Conservation (phyloP, 2,113 vertebrate genomes). For the Isurus oxyrinchus region DNA sequence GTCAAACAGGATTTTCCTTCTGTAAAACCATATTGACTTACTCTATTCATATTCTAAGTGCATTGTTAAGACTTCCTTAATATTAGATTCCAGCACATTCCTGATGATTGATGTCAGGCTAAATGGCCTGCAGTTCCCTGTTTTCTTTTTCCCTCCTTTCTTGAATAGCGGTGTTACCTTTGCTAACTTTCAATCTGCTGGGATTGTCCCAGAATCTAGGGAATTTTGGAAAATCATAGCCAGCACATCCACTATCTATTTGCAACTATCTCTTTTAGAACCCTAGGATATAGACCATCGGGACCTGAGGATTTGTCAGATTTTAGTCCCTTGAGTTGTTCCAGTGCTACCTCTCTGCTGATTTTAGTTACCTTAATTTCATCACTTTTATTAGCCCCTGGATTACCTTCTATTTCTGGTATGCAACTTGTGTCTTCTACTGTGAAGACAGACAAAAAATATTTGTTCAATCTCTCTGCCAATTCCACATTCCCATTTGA, state of each 20-base stretch:
- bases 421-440: too few relatives aligned
- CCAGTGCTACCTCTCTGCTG: too few relatives aligned
- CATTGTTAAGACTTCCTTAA: not conserved
- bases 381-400: too few relatives aligned
- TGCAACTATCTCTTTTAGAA: not conserved
- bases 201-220: not conserved
- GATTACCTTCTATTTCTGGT: too few relatives aligned
- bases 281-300: not conserved
- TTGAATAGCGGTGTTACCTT: not conserved
- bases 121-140: not conserved
- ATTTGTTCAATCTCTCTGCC: too few relatives aligned
- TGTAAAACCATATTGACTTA: not conserved
- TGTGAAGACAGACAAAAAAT: too few relatives aligned
- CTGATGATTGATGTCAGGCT: not conserved
- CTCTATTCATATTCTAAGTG: not conserved
- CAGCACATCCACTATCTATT: not conserved
- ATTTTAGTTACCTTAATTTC: too few relatives aligned
- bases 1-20: not conserved
- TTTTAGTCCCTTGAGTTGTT: too few relatives aligned
- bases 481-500: too few relatives aligned
- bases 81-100: not conserved
- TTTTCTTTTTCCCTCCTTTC: not conserved
- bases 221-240: not conserved
- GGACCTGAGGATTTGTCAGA: not conserved
- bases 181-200: not conserved